These are phyloP conservation scores for Syngnathus typhle DNA, from an alignment of 2,113 vertebrate species.

Conservation along the genomic window DNA sequence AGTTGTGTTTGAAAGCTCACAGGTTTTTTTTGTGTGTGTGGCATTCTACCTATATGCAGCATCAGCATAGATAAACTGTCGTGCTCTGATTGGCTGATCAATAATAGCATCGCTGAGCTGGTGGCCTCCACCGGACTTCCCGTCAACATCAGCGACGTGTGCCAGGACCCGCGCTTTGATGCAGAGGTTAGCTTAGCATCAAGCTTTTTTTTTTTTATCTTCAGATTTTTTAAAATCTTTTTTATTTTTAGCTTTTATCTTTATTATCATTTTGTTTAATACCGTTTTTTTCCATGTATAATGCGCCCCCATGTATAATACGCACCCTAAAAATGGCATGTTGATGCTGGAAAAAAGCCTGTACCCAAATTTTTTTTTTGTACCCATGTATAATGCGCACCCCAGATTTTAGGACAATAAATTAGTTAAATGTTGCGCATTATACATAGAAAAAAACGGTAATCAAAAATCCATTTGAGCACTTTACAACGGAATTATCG, in stretches of 20 bases:
- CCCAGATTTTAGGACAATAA: too few species aligned
- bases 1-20: conserved; percentile 13
- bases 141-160: conserved; percentile 78
- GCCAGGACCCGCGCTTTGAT: conserved; percentile 79
- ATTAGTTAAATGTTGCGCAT: too few species aligned
- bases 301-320: too few species aligned
- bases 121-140: conserved; percentile 77
- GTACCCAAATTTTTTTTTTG: too few species aligned
- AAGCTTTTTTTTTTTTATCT: not conserved
- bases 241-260: not conserved
- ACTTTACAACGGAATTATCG: not conserved
- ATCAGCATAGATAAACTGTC: conserved; percentile 76
- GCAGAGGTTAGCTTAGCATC: conserved; percentile 60
- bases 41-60: conserved; percentile 36
- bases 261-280: too few species aligned
- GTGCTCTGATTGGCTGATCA: conserved; percentile 77
- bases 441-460: too few species aligned
- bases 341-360: too few species aligned
- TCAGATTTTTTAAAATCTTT: too few species aligned
- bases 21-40: conserved; percentile 40
- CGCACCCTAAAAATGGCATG: too few species aligned
- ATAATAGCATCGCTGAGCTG: conserved; percentile 78
- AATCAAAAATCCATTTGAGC: too few species aligned
- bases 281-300: too few species aligned
- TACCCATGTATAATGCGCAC: too few species aligned